Base-by-base conservation (phyloP, 2,113 vertebrate genomes). In the Cochlearius cochlearius region DNA sequence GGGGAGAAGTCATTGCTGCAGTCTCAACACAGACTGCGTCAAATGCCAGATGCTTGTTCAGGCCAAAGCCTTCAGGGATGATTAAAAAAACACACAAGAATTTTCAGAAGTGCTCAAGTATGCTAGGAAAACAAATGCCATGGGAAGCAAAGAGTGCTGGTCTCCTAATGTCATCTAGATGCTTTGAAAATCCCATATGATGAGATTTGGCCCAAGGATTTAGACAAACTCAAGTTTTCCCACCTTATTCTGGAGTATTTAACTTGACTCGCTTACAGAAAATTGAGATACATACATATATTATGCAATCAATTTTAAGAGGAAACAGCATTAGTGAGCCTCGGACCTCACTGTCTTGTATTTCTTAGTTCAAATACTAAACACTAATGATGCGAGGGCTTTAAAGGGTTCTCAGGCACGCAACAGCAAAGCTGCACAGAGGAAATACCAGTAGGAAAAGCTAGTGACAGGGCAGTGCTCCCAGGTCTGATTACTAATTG, bases 31-130 rank as follows among this genome's bases (percentile, higher is more conserved):
- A 90, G 74, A 73, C 62, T 82, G 63, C 22, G 2, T 82, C 89
- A 88, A 94, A 96, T 87, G 52, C 78, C 79, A 92, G 79, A 90
- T 94, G 82, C 82, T 80, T 86, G 55, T 52, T 88, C 68, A 63
- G 90, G 77, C 91, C 92, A 95, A 79, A 94, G 74, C 73, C 81
- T 95, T 96, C 85, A 69, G 91, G 66, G 92, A 82, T 92, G 85
- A 93, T 88, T 87, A 56, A 91, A 95, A 63, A 38, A 25, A 23
- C 67, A 93, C 88, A 64, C 63, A 94, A 86, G 62, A 94, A 84
- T 80, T 94, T 97, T 91, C 80, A 92, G 62, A 90, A 94, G 53
- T 85, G 80, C 76, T 91, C 62, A 78, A 81, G n/a, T 89, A 81
- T 19, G 34, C 67, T 86, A 92, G 21, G 55, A 97, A 88, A 88